Percentiles rank a stretch among this genome's conserved stretches.
Evolutionary conservation across 2,113 vertebrate species (phyloP).

Genomic region (Bostrychus sinensis): DNA sequence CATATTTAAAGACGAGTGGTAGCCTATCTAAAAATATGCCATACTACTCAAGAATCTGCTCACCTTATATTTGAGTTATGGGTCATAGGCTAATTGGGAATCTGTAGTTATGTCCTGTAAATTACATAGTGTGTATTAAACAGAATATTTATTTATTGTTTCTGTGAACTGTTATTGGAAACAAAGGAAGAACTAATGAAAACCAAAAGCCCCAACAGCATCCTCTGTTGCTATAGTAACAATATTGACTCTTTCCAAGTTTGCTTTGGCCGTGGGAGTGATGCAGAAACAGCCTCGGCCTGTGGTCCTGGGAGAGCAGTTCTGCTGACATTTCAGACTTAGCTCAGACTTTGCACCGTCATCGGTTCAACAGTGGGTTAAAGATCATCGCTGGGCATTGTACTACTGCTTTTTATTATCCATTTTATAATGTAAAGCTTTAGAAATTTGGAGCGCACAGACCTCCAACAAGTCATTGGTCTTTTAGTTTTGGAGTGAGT

Average conservation of each 20-base stretch:
- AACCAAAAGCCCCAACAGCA: constrained; percentile 7
- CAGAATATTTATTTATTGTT: no score
- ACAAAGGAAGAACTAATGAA: neutral
- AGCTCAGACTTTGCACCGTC: neutral
- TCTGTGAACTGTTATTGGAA: neutral
- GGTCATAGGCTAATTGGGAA: no score
- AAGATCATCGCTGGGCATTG: neutral
- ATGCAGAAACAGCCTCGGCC: constrained; percentile 1
- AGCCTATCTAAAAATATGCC: no score
- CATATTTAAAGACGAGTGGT: no score
- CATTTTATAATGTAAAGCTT: no score
- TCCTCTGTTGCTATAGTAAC: constrained; percentile 40
- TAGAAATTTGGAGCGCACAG: no score
- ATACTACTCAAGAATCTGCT: no score
- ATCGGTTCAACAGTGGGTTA: constrained; percentile 5
- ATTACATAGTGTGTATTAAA: no score
- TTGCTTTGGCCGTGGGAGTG: constrained; percentile 6
- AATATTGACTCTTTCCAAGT: neutral
- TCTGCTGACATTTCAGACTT: constrained; percentile 1
- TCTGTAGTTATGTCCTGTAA: no score
- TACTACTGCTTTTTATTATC: neutral
- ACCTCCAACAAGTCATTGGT: no score
- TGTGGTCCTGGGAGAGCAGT: neutral
- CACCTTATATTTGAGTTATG: no score
- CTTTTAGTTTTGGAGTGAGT: no score